These are phyloP conservation scores for Lochmaea capreae DNA, from an alignment of 2,888 invertebrate genomes.

Conservation along the genomic window DNA sequence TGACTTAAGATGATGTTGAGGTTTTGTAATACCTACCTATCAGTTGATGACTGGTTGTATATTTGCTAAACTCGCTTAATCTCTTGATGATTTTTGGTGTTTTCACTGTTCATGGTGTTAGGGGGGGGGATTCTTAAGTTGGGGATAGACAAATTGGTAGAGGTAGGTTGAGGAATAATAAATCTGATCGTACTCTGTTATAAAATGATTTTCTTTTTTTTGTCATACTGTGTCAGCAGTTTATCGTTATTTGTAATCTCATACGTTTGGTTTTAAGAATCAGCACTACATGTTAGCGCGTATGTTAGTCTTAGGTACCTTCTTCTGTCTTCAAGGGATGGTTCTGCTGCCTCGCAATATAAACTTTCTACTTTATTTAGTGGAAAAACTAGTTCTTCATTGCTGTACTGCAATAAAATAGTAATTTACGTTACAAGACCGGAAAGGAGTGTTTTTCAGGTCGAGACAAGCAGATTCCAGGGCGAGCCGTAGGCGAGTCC, in stretches of 20 bases:
- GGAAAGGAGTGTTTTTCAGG: too few relatives aligned
- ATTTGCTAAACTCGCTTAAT: background rate
- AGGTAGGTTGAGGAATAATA: background rate
- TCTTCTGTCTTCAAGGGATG: background rate
- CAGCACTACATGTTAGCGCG: too few relatives aligned
- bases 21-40: too few relatives aligned
- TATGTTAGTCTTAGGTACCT: background rate
- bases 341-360: background rate
- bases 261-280: too few relatives aligned
- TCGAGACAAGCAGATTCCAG: too few relatives aligned
- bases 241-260: too few relatives aligned
- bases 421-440: too few relatives aligned
- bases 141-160: too few relatives aligned
- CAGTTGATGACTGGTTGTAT: background rate
- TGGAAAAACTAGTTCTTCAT: too few relatives aligned
- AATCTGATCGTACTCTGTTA: background rate
- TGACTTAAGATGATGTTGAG: too few relatives aligned
- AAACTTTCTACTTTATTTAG: conserved; percentile 3
- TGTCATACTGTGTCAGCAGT: background rate
- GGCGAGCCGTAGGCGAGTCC: too few relatives aligned
- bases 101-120: background rate
- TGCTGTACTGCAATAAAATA: too few relatives aligned
- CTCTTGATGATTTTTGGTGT: background rate
- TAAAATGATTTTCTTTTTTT: background rate
- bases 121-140: background rate